Percentiles rank a stretch among this genome's conserved stretches.
Evolutionary conservation across 1,140 invertebrate genomes (phyloP).

Genomic region (Zaprionus nigranus): DNA sequence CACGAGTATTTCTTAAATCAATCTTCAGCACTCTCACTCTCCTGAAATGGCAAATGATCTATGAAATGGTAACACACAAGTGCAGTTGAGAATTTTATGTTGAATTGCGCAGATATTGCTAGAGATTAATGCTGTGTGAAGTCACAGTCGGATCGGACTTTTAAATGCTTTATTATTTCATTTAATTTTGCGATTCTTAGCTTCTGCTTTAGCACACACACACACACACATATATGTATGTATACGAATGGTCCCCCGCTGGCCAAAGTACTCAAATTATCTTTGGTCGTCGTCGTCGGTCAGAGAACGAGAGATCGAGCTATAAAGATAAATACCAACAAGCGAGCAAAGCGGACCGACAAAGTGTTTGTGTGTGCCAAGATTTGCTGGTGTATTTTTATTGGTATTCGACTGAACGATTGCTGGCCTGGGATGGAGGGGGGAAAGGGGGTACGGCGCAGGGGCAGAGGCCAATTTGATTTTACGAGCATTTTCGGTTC

Average conservation of each 20-base stretch:
- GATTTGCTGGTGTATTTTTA: slow-evolving; percentile 71
- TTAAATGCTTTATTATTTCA: slow-evolving; percentile 41
- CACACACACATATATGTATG: not conserved
- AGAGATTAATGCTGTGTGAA: not conserved
- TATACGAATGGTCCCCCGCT: not conserved
- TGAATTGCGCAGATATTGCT: not conserved
- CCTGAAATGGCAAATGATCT: not conserved
- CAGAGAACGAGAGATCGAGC: slow-evolving; percentile 62
- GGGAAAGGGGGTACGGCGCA: not conserved
- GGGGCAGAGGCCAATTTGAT: slow-evolving; percentile 63
- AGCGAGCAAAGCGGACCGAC: slow-evolving; percentile 61
- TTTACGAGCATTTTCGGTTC: slow-evolving; percentile 66
- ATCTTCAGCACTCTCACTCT: not conserved
- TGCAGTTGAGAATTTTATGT: not conserved
- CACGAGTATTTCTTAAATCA: too few relatives aligned
- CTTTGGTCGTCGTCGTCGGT: slow-evolving; percentile 19
- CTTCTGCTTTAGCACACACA: slow-evolving; percentile 9
- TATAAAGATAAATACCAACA: slow-evolving; percentile 67
- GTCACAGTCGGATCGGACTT: not conserved
- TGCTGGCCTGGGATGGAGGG: not conserved
- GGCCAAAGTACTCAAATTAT: slow-evolving; percentile 26
- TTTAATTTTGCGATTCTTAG: slow-evolving; percentile 28
- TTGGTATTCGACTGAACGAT: slow-evolving; percentile 56
- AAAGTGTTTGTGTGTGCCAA: slow-evolving; percentile 61
- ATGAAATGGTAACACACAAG: not conserved